phyloP scores from a whole-genome alignment of 1,140 invertebrate genomes.

The Tetramorium parvispinum region DNA sequence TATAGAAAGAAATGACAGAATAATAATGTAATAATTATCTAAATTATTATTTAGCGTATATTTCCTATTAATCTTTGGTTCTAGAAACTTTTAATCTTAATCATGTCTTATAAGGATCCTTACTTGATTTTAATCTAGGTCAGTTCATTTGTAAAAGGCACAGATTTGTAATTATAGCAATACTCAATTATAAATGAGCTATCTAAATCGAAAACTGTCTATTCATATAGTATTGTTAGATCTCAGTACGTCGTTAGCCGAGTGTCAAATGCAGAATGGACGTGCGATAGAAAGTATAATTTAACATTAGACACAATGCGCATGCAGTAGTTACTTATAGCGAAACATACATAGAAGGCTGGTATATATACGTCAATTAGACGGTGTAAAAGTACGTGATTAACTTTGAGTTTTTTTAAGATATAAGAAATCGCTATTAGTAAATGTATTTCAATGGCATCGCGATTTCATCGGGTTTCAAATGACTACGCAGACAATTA shows the following conservation, averaged over 20 bases:
- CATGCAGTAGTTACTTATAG: neutral
- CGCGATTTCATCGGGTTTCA: neutral
- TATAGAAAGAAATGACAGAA: neutral
- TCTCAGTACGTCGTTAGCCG: neutral
- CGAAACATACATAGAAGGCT: constrained; percentile 59
- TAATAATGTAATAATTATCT: neutral
- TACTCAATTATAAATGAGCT: neutral
- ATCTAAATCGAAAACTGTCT: neutral
- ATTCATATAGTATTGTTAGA: neutral
- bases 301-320: constrained; percentile 16
- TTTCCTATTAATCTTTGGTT: neutral
- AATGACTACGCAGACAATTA: neutral
- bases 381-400: constrained; percentile 69
- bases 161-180: constrained; percentile 8
- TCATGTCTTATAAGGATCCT: neutral
- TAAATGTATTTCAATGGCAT: constrained; percentile 1
- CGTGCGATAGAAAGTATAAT: constrained; percentile 29
- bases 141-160: neutral
- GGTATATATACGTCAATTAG: constrained; percentile 71
- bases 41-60: neutral
- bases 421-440: neutral
- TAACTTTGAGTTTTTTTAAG: constrained; percentile 54
- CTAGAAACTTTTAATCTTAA: constrained; percentile 16
- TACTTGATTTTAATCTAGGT: constrained; percentile 8
- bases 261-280: constrained; percentile 1